phyloP scores from a whole-genome alignment of 2,888 invertebrate genomes.

The Thera britannica region DNA sequence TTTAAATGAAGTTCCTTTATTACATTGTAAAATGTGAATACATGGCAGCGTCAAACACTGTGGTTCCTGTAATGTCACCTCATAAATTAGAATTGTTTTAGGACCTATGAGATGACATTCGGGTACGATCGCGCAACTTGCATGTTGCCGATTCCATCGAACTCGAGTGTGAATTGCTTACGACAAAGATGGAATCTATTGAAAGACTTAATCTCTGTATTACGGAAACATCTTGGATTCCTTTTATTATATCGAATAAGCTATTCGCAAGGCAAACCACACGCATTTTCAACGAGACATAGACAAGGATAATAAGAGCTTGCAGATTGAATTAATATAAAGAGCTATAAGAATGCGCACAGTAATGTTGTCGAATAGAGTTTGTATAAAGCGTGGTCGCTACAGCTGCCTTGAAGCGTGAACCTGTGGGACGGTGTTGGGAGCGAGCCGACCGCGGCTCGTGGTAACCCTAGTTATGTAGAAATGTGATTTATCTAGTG shows the following conservation, averaged over 20 bases:
- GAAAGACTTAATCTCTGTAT: neutral
- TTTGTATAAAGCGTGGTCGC: slow-evolving; percentile 13
- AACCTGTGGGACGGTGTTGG: slow-evolving; percentile 11
- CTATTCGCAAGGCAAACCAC: neutral
- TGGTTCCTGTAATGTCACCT: neutral
- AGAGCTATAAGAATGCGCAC: neutral
- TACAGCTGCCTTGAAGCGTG: slow-evolving; percentile 7
- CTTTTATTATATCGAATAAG: neutral
- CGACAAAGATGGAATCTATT: neutral
- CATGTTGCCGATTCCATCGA: neutral
- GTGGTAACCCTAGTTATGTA: slow-evolving; percentile 47
- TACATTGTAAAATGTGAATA: neutral
- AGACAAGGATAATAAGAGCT: neutral
- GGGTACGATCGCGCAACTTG: neutral
- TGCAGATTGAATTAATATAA: neutral
- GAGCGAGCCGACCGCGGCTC: slow-evolving; percentile 15
- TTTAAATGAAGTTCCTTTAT: no score
- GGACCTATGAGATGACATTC: neutral
- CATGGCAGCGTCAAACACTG: neutral
- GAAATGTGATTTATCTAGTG: slow-evolving; percentile 80
- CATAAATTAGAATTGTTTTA: slow-evolving; percentile 1
- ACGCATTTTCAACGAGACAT: neutral
- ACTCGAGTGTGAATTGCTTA: neutral
- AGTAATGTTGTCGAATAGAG: neutral
- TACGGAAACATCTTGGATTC: neutral